A percentile compares a stretch with the other conserved stretches of the same genome.
Conservation (phyloP, 2,113 vertebrate species). For the Hippocampus mohnikei region DNA sequence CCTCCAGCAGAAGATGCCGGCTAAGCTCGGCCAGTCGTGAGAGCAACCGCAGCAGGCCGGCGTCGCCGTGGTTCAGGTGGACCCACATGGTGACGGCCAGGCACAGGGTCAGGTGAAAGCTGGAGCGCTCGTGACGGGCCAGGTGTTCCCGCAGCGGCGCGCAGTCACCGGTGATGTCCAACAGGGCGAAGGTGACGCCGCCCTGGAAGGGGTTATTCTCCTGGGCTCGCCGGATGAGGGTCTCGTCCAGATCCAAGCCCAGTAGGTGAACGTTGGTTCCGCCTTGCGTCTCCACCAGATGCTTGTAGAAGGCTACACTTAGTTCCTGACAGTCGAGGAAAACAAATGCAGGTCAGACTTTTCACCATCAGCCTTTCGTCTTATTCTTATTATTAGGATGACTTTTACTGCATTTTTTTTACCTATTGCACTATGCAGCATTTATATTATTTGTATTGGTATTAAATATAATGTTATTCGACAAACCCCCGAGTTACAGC, state of each 20-base stretch:
- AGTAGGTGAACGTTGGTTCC: conserved; percentile 71
- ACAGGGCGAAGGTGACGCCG: conserved; percentile 76
- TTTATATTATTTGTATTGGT: too few relatives aligned
- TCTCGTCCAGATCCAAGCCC: conserved; percentile 86
- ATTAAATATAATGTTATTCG: too few relatives aligned
- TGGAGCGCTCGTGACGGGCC: conserved; percentile 61
- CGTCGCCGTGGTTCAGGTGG: conserved; percentile 88
- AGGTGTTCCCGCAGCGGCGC: conserved; percentile 71
- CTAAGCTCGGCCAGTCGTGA: conserved; percentile 75
- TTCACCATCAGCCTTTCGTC: too few relatives aligned
- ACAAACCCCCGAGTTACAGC: conserved; percentile 91
- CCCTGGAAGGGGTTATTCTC: conserved; percentile 76
- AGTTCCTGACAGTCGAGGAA: conserved; percentile 76
- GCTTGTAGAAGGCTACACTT: conserved; percentile 83
- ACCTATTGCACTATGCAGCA: too few relatives aligned
- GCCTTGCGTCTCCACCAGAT: conserved; percentile 62
- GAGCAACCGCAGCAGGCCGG: conserved; percentile 77
- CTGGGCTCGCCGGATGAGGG: conserved; percentile 76
- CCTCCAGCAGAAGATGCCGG: conserved; percentile 82
- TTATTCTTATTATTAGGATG: too few relatives aligned
- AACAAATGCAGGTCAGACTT: not conserved
- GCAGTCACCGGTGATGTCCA: conserved; percentile 79
- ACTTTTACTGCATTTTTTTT: too few relatives aligned
- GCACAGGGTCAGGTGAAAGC: conserved; percentile 83
- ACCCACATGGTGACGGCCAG: conserved; percentile 97